Base-by-base conservation (phyloP, 2,113 vertebrate species). In the Dicaeum eximium region DNA sequence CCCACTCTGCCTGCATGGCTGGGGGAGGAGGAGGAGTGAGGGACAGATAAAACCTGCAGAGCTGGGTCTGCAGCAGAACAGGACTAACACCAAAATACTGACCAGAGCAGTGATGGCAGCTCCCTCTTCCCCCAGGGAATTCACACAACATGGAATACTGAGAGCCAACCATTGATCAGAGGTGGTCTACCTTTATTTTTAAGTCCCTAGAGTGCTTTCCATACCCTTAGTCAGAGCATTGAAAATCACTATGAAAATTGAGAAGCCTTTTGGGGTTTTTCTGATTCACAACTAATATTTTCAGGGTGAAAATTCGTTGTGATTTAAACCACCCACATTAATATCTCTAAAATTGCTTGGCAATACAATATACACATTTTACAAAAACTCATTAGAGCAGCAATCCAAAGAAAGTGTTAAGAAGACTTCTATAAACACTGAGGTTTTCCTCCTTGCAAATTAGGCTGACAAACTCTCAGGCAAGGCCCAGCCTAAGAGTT, bases 141-240 rank as follows among this genome's bases (percentile, higher is more conserved):
- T 51, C 66, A 38, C 6, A 20, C 13, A 56, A 4, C 1, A 7
- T 1, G 3, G 5, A 33, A 27, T 1, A 12, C 18, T 7, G 35
- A 42, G 33, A 35, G 6, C 8, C 45, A 75, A 56, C 24, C 6
- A 2, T 1, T 4, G 16, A 5, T 38, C 48, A 72, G 7, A 77
- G 19, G 16, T 40, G 24, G 6, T 60, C 45, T 19, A 16, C 2
- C 27, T 31, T 27, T 51, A 9, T 17, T 15, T 48, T 6, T 27
- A 27, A 40, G 6, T 15, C 11, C 44, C 17, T 23, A 18, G 30
- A 77, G 22, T 10, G 12, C 25, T 71, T 82, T 45, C 47, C 12
- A 45, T 38, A 28, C 15, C 20, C 3, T 75, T 64, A 72, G 19
- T 31, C 27, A 38, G 11, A 2, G n/a, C 89, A 80, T 1, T 65